phyloP scores from a whole-genome alignment of 2,888 invertebrate species.

The Amblyjoppa fuscipennis region DNA sequence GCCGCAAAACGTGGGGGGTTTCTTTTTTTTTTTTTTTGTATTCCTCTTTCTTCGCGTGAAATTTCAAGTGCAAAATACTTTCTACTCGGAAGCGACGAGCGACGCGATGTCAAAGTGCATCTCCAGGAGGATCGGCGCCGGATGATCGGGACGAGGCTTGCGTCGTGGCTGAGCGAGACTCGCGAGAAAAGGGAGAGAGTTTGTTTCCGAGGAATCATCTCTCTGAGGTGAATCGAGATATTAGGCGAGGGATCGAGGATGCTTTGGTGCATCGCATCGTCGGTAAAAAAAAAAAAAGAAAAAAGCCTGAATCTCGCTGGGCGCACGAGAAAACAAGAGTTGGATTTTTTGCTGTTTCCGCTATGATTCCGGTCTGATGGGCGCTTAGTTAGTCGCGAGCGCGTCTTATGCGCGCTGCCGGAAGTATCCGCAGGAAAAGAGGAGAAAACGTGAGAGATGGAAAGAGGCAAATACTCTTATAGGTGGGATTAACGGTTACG shows the following conservation, averaged over 20 bases:
- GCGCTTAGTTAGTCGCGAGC: conserved; percentile 20
- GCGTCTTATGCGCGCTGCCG: conserved; percentile 65
- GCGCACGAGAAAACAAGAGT: conserved; percentile 35
- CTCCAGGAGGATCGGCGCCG: conserved; percentile 39
- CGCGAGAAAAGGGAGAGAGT: conserved; percentile 28
- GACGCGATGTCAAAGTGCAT: conserved; percentile 58
- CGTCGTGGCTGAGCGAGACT: background rate
- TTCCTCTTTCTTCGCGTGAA: conserved; percentile 31
- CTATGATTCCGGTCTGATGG: conserved; percentile 42
- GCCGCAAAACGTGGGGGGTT: background rate
- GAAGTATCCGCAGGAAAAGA: conserved; percentile 64
- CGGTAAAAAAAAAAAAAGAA: background rate
- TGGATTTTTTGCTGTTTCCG: conserved; percentile 28
- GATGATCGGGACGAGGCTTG: conserved; percentile 22
- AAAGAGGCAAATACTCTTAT: conserved; percentile 44
- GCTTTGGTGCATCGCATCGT: background rate
- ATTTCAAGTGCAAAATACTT: conserved; percentile 54
- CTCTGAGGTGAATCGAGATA: background rate
- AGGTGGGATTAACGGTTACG: conserved; percentile 71
- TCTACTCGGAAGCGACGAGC: conserved; percentile 50
- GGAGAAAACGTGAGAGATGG: conserved; percentile 60
- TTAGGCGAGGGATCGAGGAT: conserved; percentile 14
- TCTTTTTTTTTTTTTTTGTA: background rate
- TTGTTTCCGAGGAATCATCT: conserved; percentile 14
- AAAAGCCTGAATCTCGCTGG: background rate